Percentiles rank a stretch among this genome's conserved stretches.
These are phyloP conservation scores for Argentina silus DNA, from an alignment of 2,797 vertebrate genomes.

Conservation along the genomic window DNA sequence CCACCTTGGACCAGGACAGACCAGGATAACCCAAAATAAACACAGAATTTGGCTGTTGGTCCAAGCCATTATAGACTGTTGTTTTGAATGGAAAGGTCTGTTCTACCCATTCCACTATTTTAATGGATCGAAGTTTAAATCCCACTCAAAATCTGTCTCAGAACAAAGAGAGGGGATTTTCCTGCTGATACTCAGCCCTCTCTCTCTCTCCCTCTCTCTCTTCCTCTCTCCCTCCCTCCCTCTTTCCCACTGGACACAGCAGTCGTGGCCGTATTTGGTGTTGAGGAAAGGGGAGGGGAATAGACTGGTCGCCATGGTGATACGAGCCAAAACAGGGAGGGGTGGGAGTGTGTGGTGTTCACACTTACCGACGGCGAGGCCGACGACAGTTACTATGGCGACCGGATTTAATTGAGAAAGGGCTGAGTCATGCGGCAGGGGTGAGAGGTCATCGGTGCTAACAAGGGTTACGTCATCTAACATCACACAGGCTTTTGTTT, in stretches of 20 bases:
- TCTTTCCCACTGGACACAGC: too few relatives aligned
- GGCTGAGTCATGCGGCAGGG: slow-evolving; percentile 50
- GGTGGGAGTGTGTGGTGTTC: slow-evolving; percentile 41
- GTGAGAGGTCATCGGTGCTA: slow-evolving; percentile 35
- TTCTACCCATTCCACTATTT: too few relatives aligned
- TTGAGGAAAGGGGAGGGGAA: slow-evolving; percentile 48
- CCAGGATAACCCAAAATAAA: neutral
- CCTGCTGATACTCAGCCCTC: slow-evolving; percentile 56
- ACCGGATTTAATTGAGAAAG: slow-evolving; percentile 20
- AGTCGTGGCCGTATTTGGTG: too few relatives aligned
- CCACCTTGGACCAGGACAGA: neutral
- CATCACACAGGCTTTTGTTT: slow-evolving; percentile 19
- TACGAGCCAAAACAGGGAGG: slow-evolving; percentile 55
- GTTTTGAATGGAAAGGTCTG: neutral
- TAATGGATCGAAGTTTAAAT: too few relatives aligned
- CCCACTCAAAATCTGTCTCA: too few relatives aligned
- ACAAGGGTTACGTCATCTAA: slow-evolving; percentile 45
- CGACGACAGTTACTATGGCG: slow-evolving; percentile 31
- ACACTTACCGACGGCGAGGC: too few relatives aligned
- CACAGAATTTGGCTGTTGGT: too few relatives aligned
- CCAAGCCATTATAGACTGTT: neutral
- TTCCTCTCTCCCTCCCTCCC: slow-evolving; percentile 19
- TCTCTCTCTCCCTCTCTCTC: slow-evolving; percentile 50
- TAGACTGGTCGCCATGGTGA: slow-evolving; percentile 69
- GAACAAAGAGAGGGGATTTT: too few relatives aligned